Base-by-base conservation (phyloP, 2,888 invertebrate genomes). In the Cosmia trapezina region DNA sequence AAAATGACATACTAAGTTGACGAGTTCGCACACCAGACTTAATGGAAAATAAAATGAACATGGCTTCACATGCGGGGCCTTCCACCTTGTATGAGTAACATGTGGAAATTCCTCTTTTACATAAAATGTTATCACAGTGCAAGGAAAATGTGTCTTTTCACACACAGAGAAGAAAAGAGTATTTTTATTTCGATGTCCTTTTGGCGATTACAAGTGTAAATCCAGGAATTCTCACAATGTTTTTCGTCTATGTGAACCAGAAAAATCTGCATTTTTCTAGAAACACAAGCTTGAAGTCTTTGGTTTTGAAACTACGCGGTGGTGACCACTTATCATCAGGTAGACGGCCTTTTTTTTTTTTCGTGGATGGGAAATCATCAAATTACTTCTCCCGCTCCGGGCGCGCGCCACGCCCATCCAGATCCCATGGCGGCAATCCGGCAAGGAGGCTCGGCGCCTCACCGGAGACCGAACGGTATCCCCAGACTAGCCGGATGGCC, bases 1-100 rank as follows among this genome's bases (percentile, higher is more conserved):
- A 41, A 59, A 53, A 17, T 28, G 2, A 1, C 9, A 14, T 14
- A 11, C 22, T 47, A 76, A 45, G 53, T 59, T 47, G n/a, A 76
- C 17, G 37, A 6, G 28, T 37, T 76, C 49, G 33, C 56, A 14
- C 4, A 47, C 28, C n/a, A 47, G 14, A 11, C 17, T 19, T 51
- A 56, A 51, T 64, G 45, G 37, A 65, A 53, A 64, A 76, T 76
- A 1, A 59, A 59, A 47, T 59, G 59, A 41, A 76, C 76, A 59
- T 65, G 11, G 7, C 45, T 66, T 45, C 47, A 67, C 9, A 17
- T 43, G 12, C 41, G 28, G 28, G 28, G 28, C 17, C 4, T 53
- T 65, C 14, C 19, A 33, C 22, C n/a, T 53, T 41, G 9, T 22
- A 53, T 14, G 59, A 12, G 9, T 28, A 37, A 57, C 75, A 49